Base-by-base conservation (phyloP, 2,113 vertebrate genomes). In the Cinclus mexicanus region DNA sequence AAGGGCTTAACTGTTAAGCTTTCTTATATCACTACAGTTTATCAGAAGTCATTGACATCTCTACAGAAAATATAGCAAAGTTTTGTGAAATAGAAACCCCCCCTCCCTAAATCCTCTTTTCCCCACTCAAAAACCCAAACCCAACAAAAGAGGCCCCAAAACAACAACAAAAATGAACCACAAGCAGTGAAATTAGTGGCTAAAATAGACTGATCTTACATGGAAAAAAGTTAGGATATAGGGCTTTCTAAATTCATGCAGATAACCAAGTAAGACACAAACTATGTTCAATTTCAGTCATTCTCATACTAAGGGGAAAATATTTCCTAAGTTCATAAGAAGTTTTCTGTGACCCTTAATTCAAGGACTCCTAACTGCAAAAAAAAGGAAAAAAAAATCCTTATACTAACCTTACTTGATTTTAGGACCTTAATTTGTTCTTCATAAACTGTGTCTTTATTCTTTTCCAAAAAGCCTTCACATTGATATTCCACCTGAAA, bases 361-460 rank as follows among this genome's bases (percentile, higher is more conserved):
- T 90, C 37, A 86, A 57, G 28, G 14, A 59, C 31, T 72, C 35
- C 7, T 29, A 77, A 64, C 11, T 44, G 25, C 24, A 86, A 50
- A 64, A 42, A 20, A 70, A 67, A 20, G 21, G 55, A 42, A 56
- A 64, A 81, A 83, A 81, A 83, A 35, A 31, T 33, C 60, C 25
- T 90, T 57, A 55, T 55, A 94, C 94, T 98, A 96, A 99, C 99
- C 99, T 99, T 99, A 98, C 99, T 99, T 97, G 99, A 98, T 94
- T 99, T 99, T 95, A 99, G 96, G 84, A 99, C 99, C 75, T 98
- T 98, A 97, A 99, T 99, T 98, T 99, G 99, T 83, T 99, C 99
- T 97, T 99, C 99, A 96, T 99, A 99, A 93, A 99, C 99, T 0
- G 99, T 99, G 95, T 99, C 99, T 97, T 99, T 99, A 98, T 99